Conservation (phyloP, 1,140 invertebrate species). For the Elymnias hypermnestra region DNA sequence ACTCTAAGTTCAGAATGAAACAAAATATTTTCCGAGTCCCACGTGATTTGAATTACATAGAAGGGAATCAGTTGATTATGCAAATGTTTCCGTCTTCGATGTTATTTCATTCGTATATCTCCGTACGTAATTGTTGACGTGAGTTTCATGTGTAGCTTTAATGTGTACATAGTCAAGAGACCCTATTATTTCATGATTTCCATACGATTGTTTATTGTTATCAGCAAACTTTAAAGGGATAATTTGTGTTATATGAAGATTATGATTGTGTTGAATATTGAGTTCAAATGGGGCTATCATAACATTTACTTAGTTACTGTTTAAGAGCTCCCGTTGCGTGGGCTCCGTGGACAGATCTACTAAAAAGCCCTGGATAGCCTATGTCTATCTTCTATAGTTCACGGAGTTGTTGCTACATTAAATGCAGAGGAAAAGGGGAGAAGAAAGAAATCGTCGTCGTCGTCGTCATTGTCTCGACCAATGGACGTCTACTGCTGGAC, state of each 20-base stretch:
- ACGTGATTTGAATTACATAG: conserved; percentile 21
- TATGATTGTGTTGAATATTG: too few species aligned
- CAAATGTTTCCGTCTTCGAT: conserved; percentile 26
- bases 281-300: too few species aligned
- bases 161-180: conserved; percentile 10
- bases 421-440: too few species aligned
- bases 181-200: conserved; percentile 22
- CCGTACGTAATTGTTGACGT: conserved; percentile 8
- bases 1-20: conserved; percentile 29
- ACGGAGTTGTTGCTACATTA: too few species aligned
- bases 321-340: too few species aligned
- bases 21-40: conserved; percentile 29
- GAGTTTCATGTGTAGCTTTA: conserved; percentile 2
- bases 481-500: too few species aligned
- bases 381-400: too few species aligned
- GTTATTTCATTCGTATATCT: conserved; percentile 13
- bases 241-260: conserved; percentile 9
- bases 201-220: conserved; percentile 19
- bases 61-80: conserved; percentile 24
- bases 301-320: too few species aligned
- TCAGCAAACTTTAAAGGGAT: conserved; percentile 9
- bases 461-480: too few species aligned
- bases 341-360: too few species aligned
- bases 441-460: too few species aligned
- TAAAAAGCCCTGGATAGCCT: too few species aligned